Evolutionary conservation across 2,888 invertebrate species (phyloP), one percentile per base, ranked within the genome.

Genomic region (Pseudeuparius sepicola): DNA sequence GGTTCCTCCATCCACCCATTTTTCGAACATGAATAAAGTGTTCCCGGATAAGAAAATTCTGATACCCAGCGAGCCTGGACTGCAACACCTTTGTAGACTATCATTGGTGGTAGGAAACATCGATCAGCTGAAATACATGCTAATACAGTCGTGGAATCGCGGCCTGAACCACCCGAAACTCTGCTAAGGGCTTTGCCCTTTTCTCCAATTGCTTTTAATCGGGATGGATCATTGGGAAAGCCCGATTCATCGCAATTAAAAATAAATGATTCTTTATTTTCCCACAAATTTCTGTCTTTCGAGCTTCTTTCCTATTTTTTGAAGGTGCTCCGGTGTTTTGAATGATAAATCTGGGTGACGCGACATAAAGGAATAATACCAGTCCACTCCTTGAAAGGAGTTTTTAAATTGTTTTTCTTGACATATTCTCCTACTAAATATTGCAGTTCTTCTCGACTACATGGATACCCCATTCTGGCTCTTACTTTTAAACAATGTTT

Each of bases 1-100:
- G 46, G 36, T 33, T 45, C 46, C 37, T 51, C 46, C 49, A 52
- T 52, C 47, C 50, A 50, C 14, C 48, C 49, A 41, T 51, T 51
- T 13, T 31, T 36, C 11, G 49, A 46, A 4, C 38, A 44, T 7
- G 46, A 24, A 34, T 49, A 48, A 6, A 44, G 16, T 7, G 50
- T 50, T 14, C 49, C 46, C 23, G 48, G 47, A 40, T 39, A 47
- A n/a, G n/a, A n/a, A n/a, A n/a, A n/a, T n/a, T n/a, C n/a, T n/a
- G n/a, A n/a, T n/a, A n/a, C n/a, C n/a, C n/a, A n/a, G n/a, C n/a
- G n/a, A n/a, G n/a, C n/a, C n/a, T n/a, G n/a, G n/a, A n/a, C n/a
- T n/a, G n/a, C n/a, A n/a, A n/a, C n/a, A n/a, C n/a, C n/a, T n/a
- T n/a, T n/a, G n/a, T n/a, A n/a, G n/a, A n/a, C n/a, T n/a, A n/a